Percentiles rank a stretch among this genome's conserved stretches.
These are phyloP conservation scores for Luperina nickerlii DNA, from an alignment of 2,888 invertebrate genomes.

Conservation along the genomic window DNA sequence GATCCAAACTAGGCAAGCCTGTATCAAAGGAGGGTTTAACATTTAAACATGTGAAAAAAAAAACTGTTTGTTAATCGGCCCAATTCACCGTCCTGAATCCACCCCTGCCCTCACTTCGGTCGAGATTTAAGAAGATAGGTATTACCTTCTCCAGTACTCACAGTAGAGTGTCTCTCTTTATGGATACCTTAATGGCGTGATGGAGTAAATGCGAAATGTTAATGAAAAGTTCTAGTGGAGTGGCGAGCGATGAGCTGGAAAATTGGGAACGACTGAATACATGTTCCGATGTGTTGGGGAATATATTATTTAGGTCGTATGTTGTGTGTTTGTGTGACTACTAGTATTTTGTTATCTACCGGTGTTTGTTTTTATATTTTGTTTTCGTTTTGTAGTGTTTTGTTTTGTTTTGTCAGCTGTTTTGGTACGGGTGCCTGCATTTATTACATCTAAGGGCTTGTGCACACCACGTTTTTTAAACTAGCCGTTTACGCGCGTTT, in stretches of 20 bases:
- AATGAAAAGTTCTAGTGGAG: constrained; percentile 77
- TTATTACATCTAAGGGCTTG: too few species aligned
- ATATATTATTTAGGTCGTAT: constrained; percentile 59
- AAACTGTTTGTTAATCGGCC: background rate
- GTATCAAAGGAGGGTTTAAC: too few species aligned
- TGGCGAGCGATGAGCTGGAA: constrained; percentile 65
- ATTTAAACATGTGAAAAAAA: background rate
- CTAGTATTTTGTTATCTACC: background rate
- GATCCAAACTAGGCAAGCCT: too few species aligned
- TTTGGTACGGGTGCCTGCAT: too few species aligned
- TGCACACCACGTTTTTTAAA: too few species aligned
- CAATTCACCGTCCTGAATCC: constrained; percentile 40
- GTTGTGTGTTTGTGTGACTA: background rate
- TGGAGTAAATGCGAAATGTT: constrained; percentile 73
- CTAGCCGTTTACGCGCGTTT: too few species aligned
- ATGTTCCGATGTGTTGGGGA: constrained; percentile 28
- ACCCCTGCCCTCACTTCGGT: constrained; percentile 70
- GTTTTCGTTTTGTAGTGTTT: background rate
- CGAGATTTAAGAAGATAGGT: constrained; percentile 84
- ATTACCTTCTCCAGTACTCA: constrained; percentile 73
- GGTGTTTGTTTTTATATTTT: background rate
- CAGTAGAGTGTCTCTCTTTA: constrained; percentile 75
- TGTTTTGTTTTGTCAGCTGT: background rate
- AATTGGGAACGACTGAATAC: constrained; percentile 61
- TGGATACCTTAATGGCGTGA: constrained; percentile 75